Evolutionary conservation across 2,888 invertebrate species (phyloP).

Genomic region (Brachycybe producta): DNA sequence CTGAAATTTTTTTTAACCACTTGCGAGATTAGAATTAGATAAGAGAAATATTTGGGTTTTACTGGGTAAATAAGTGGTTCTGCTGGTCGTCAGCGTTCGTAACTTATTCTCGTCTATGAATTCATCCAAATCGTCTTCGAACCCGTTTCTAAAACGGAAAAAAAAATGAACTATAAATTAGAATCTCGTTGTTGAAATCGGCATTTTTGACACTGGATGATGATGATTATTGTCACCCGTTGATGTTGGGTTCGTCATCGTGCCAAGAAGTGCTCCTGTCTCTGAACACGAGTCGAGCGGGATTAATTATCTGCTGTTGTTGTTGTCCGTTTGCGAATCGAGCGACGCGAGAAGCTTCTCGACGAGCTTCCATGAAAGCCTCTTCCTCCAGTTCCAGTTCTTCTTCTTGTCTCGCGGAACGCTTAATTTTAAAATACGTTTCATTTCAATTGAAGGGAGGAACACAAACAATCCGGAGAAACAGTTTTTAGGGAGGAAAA

Average conservation of each 20-base stretch:
- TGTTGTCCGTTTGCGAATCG: conserved; percentile 20
- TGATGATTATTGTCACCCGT: background rate
- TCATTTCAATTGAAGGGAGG: too few relatives aligned
- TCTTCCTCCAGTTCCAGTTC: conserved; percentile 24
- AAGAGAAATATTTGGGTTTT: too few relatives aligned
- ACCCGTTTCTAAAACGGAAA: background rate
- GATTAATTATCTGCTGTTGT: conserved; percentile 23
- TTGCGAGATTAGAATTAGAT: too few relatives aligned
- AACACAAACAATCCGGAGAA: too few relatives aligned
- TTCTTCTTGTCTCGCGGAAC: conserved; percentile 22
- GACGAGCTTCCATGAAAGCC: conserved; percentile 20
- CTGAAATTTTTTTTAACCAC: too few relatives aligned
- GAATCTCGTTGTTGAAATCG: background rate
- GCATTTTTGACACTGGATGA: background rate
- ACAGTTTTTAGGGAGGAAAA: too few relatives aligned
- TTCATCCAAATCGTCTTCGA: conserved; percentile 15
- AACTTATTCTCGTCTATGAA: conserved; percentile 15
- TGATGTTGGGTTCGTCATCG: conserved; percentile 9
- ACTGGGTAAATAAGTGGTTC: conserved; percentile 17
- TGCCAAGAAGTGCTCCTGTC: conserved; percentile 11
- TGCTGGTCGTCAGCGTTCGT: conserved; percentile 8
- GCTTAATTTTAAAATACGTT: too few relatives aligned
- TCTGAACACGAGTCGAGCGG: conserved; percentile 22
- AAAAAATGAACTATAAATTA: background rate
- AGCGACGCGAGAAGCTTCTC: conserved; percentile 22